These are phyloP conservation scores for Litoditis marina DNA, from an alignment of 2,888 invertebrate genomes.

Conservation along the genomic window DNA sequence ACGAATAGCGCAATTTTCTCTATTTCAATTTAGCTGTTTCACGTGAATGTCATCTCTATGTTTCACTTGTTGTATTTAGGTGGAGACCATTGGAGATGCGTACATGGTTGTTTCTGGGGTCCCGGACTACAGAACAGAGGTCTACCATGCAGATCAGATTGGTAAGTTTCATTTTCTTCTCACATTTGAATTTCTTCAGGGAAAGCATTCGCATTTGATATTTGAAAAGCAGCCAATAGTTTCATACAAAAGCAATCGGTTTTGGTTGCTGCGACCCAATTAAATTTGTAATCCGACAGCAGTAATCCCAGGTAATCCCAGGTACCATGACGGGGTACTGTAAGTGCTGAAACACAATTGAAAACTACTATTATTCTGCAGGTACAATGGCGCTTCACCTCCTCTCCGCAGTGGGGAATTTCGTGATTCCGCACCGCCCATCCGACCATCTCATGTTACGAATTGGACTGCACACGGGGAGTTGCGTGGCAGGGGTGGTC, in stretches of 20 bases:
- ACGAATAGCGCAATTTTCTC: too few species aligned
- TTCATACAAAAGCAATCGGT: too few species aligned
- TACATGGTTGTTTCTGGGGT: conserved; percentile 63
- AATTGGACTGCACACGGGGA: conserved; percentile 62
- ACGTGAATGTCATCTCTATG: too few species aligned
- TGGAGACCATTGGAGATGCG: conserved; percentile 62
- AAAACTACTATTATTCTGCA: background rate
- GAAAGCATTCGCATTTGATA: background rate
- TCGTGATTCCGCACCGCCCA: conserved; percentile 58
- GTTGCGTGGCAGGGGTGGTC: conserved; percentile 64
- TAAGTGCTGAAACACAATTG: background rate
- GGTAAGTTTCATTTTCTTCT: conserved; percentile 18
- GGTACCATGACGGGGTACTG: too few species aligned
- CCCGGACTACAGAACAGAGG: conserved; percentile 54
- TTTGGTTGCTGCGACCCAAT: too few species aligned
- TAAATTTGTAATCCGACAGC: too few species aligned
- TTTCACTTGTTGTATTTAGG: conserved; percentile 17
- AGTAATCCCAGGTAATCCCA: too few species aligned
- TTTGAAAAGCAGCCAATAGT: too few species aligned
- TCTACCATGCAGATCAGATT: conserved; percentile 59
- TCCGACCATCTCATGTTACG: conserved; percentile 53
- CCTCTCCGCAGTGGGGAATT: conserved; percentile 52
- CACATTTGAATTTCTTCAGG: too few species aligned
- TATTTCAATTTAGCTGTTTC: too few species aligned
- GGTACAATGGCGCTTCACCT: conserved; percentile 61